Percentiles rank a stretch among this genome's conserved stretches.
Evolutionary conservation across 2,888 invertebrate species (phyloP).

Genomic region (Thymelicus lineola): DNA sequence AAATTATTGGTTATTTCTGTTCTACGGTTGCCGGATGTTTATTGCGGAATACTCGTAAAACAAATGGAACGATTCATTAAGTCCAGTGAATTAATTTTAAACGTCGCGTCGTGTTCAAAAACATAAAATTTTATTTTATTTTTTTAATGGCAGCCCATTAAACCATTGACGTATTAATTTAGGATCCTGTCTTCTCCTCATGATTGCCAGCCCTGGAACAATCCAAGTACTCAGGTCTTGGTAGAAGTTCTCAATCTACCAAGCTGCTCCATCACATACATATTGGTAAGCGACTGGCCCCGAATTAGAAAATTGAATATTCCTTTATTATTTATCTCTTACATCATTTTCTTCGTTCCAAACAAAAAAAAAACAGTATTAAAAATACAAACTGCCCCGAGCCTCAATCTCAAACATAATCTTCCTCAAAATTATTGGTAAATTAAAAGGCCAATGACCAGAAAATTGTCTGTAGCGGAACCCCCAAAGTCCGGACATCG

Average conservation of each 20-base stretch:
- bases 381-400: background rate
- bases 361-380: background rate
- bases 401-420: background rate
- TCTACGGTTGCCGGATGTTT: constrained; percentile 48
- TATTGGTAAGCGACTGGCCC: no score
- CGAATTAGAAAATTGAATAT: no score
- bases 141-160: background rate
- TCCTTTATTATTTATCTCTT: no score
- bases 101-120: no score
- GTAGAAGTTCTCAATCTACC: no score
- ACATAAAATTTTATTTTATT: background rate
- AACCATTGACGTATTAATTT: no score
- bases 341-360: background rate
- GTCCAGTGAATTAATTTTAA: background rate
- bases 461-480: constrained; percentile 73
- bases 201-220: no score
- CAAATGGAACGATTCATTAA: constrained; percentile 52
- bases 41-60: constrained; percentile 26
- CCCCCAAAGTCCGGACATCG: constrained; percentile 50
- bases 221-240: no score
- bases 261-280: no score
- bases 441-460: constrained; percentile 79
- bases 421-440: constrained; percentile 48
- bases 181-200: no score
- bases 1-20: constrained; percentile 37